Evolutionary conservation across 2,113 vertebrate genomes (phyloP), one percentile per base, ranked within the genome.

Genomic region (Urocynchramus pylzowi): DNA sequence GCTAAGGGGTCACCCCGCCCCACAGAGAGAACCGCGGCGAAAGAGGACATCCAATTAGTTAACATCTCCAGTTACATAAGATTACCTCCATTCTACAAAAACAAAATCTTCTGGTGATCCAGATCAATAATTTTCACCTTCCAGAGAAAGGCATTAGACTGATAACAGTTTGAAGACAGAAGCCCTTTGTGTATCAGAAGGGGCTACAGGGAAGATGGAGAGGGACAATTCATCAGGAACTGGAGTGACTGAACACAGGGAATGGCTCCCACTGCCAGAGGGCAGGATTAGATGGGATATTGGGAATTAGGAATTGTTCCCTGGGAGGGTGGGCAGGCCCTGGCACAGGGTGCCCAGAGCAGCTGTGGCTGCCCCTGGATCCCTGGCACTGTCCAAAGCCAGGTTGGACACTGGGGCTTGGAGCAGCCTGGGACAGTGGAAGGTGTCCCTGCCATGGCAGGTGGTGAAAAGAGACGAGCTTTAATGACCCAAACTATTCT

Each of bases 391-490:
- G 68, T 0, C 52, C 60, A 52, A 81, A 27, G 37, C 10, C 77
- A 74, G 37, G 37, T 0, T 74, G 44, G 59, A 11, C 5, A 47
- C 0, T 84, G 18, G 77, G 44, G 8, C 23, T 53, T 1, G 76
- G 68, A 67, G 68, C 33, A 33, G 39, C 77, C 37, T 81, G 44
- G 44, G 10, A 23, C 9, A 33, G 37, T 21, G 60, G 18, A 0
- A 74, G 44, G 19, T 20, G 23, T 52, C 52, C 53, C 16, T 30
- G 53, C 10, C 39, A 30, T 24, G 16, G 45, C 23, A n/a, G 16
- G 10, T 10, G 11, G 3, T 30, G 13, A 17, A 3, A 41, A 2
- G 4, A 3, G 3, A 22, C 47, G 16, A 9, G 1, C n/a, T 68
- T 75, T 68, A 30, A 53, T 4, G 12, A 41, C 11, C 28, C n/a